Evolutionary conservation across 2,797 vertebrate species (phyloP).

Genomic region (Austrolebias charrua): DNA sequence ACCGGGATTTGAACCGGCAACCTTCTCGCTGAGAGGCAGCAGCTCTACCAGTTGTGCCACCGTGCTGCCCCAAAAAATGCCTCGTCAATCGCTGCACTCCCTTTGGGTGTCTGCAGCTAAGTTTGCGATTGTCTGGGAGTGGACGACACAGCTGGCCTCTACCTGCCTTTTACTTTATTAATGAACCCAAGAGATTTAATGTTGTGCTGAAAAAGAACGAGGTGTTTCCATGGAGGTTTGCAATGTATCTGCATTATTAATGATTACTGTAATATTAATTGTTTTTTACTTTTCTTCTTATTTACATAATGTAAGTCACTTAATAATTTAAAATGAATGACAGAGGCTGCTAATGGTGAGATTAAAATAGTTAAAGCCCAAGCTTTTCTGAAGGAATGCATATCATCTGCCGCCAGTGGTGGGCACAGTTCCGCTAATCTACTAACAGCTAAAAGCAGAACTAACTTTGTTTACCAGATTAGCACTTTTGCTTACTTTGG

Average conservation of each 20-base stretch:
- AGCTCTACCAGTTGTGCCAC: too few relatives aligned
- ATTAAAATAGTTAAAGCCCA: too few relatives aligned
- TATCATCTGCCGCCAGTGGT: too few relatives aligned
- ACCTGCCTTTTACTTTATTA: conserved; percentile 32
- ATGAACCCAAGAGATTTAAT: conserved; percentile 23
- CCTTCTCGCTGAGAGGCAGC: too few relatives aligned
- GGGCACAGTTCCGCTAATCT: too few relatives aligned
- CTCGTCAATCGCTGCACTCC: conserved; percentile 30
- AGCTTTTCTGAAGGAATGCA: too few relatives aligned
- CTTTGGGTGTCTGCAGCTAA: conserved; percentile 34
- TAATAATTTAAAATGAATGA: conserved; percentile 10
- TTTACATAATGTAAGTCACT: conserved; percentile 7
- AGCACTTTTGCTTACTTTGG: too few relatives aligned
- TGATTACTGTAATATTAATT: conserved; percentile 38
- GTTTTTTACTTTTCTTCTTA: conserved; percentile 11
- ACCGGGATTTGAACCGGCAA: too few relatives aligned
- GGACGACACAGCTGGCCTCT: not conserved
- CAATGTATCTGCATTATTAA: conserved; percentile 29
- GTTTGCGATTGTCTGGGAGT: conserved; percentile 22
- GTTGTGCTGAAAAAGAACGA: conserved; percentile 8
- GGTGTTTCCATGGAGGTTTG: conserved; percentile 33
- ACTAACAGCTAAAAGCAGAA: too few relatives aligned
- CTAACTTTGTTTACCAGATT: too few relatives aligned
- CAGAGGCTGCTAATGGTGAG: not conserved
- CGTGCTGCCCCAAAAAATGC: too few relatives aligned